phyloP scores from a whole-genome alignment of 2,888 invertebrate species.

The Branchellion lobata region DNA sequence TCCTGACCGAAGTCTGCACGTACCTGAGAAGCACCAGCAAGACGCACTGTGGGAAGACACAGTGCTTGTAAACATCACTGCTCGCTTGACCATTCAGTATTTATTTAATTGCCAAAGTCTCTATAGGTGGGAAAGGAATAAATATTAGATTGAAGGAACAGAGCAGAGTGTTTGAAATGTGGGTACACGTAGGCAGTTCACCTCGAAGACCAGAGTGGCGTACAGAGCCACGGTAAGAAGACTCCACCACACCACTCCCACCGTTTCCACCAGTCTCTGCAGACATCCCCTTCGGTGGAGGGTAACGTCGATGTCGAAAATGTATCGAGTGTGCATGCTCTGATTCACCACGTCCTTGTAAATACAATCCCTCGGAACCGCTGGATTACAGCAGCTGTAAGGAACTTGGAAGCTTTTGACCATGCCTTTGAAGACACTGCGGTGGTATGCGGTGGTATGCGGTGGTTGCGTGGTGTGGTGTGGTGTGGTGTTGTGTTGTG shows the following conservation, averaged over 20 bases:
- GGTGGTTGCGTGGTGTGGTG: slow-evolving; percentile 1
- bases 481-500: too few species aligned
- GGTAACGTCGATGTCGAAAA: slow-evolving; percentile 1
- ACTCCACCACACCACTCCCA: not conserved
- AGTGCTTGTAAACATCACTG: not conserved
- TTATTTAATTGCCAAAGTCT: too few species aligned
- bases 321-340: not conserved
- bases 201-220: not conserved
- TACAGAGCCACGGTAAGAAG: not conserved
- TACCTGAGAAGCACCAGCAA: not conserved
- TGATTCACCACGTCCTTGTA: not conserved
- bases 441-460: too few species aligned
- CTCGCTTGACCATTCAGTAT: too few species aligned
- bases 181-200: too few species aligned
- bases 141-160: too few species aligned
- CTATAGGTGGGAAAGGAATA: too few species aligned
- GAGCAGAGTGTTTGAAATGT: too few species aligned
- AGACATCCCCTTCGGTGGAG: not conserved
- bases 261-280: not conserved
- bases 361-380: slow-evolving; percentile 1
- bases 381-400: slow-evolving; percentile 17
- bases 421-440: slow-evolving; percentile 10
- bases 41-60: not conserved
- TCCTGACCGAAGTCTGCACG: slow-evolving; percentile 2
- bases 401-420: not conserved